Conservation (phyloP, 1,140 invertebrate species). For the Triops cancriformis region DNA sequence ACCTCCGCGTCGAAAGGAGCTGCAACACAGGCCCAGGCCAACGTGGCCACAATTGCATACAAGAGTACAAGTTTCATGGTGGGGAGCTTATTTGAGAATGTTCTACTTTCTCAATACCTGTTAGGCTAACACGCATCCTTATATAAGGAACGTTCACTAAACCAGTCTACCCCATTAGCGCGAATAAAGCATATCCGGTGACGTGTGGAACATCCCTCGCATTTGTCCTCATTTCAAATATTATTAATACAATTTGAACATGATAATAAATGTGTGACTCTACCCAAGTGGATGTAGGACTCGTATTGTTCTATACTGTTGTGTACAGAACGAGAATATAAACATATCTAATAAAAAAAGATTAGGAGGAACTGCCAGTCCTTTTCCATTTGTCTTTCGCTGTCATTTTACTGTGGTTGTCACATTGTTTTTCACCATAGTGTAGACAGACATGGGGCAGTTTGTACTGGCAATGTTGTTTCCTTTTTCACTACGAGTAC, state of each 20-base stretch:
- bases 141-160: slow-evolving; percentile 1
- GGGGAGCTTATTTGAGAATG: background rate
- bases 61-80: background rate
- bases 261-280: background rate
- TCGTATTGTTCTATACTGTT: too few species aligned
- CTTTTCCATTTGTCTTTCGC: too few species aligned
- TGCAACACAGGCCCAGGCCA: background rate
- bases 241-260: background rate
- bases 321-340: too few species aligned
- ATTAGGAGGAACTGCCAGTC: too few species aligned
- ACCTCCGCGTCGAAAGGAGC: background rate
- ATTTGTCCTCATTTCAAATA: background rate
- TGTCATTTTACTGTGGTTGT: too few species aligned
- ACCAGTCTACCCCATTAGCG: background rate
- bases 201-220: background rate
- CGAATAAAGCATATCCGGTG: background rate
- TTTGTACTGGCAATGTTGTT: too few species aligned
- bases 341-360: too few species aligned
- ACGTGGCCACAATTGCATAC: background rate
- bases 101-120: background rate
- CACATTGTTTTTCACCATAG: too few species aligned
- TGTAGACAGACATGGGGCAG: too few species aligned
- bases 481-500: too few species aligned
- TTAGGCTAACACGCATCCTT: background rate
- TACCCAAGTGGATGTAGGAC: too few species aligned